phyloP scores from a whole-genome alignment of 2,113 vertebrate species.

The Gymnarchus niloticus region DNA sequence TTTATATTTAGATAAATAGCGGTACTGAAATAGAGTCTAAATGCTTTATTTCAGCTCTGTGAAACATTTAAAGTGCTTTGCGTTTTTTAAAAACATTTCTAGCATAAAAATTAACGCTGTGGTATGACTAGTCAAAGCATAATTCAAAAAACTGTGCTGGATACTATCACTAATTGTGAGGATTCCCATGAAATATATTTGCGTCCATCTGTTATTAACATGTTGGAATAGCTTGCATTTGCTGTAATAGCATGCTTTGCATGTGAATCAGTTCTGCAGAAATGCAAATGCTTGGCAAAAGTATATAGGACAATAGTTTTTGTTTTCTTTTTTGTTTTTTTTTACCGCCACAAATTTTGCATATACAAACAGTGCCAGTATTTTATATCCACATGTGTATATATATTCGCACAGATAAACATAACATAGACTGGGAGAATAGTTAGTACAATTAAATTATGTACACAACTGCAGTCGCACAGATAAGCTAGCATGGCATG shows the following conservation, averaged over 20 bases:
- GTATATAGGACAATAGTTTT: not conserved
- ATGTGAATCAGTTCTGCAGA: not conserved
- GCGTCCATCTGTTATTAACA: not conserved
- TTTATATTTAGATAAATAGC: slow-evolving; percentile 28
- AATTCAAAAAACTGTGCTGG: not conserved
- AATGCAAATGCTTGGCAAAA: not conserved
- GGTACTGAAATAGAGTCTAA: slow-evolving; percentile 7
- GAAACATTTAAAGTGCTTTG: slow-evolving; percentile 9
- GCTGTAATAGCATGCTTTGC: slow-evolving; percentile 21
- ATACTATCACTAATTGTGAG: not conserved
- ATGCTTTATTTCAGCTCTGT: slow-evolving; percentile 26
- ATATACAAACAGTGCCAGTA: not conserved
- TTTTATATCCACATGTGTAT: not conserved
- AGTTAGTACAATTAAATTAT: not conserved
- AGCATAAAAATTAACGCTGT: not conserved
- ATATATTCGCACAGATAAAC: not conserved
- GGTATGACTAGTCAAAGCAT: not conserved
- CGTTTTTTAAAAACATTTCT: not conserved
- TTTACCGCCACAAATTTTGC: not conserved
- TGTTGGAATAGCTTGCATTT: not conserved
- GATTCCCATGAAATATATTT: not conserved
- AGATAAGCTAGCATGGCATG: slow-evolving; percentile 14
- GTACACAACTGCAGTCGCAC: slow-evolving; percentile 30
- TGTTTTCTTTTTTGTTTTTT: not conserved
- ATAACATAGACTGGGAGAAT: not conserved